Base-by-base conservation (phyloP, 2,888 invertebrate species). In the Lamellibrachia columna region DNA sequence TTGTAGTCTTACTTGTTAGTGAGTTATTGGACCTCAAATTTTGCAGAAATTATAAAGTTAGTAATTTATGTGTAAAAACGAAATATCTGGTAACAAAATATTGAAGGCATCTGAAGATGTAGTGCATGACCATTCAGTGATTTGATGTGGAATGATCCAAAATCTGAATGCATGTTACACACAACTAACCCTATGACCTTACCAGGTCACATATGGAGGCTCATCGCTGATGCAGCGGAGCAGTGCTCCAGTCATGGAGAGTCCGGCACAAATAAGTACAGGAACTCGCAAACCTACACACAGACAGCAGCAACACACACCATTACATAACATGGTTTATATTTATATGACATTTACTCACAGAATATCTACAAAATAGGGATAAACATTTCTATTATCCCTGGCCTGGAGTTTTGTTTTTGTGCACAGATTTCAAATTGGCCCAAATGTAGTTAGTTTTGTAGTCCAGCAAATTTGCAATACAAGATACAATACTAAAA, bases 141-240 rank as follows among this genome's bases (percentile, higher is more conserved):
- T 40, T 40, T 40, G 40, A 40, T 40, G 40, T 40, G 75, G 1
- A 22, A 15, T 15, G 55, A 55, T 55, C 9, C 55, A 55, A 55
- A 55, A 55, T 7, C 55, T 55, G 8, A 55, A 55, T 55, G 55
- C 55, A 55, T 55, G 55, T 22, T 22, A 75, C 15, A 75, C 15
- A 75, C 75, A 22, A 15, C 15, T 75, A 6, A 75, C 75, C 22
- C 75, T 75, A 75, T 2, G 15, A 75, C 75, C 75, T 75, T 52
- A 93, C 93, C 93, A 92, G 7, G 93, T 93, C 55, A 93, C 93
- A 90, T 52, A 91, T 6, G 93, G 93, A 4, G 60, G 92, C 11
- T 75, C 52, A 9, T 90, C 90, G 7, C 93, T 92, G 8, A 93
- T n/a, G 92, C 93, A 93, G 1, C 93, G 93, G 8, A 93, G 91